Conservation (phyloP, 2,888 invertebrate genomes). For the Lordiphosa fenestrarum region DNA sequence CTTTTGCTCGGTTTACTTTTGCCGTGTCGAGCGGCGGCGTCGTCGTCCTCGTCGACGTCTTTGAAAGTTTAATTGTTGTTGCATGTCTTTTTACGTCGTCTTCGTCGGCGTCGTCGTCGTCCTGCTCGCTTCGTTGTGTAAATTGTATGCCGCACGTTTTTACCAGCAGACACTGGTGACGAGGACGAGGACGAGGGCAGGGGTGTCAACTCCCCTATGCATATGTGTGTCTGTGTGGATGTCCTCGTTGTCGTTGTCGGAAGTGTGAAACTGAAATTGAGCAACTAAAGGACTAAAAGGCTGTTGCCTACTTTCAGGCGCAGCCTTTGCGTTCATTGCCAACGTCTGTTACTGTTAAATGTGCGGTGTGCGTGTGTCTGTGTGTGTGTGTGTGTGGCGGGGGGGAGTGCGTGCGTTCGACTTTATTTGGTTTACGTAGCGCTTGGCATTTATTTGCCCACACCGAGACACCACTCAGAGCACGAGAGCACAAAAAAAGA, state of each 20-base stretch:
- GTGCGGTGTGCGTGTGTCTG: slow-evolving; percentile 51
- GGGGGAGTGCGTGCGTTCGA: slow-evolving; percentile 59
- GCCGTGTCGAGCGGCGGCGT: slow-evolving; percentile 62
- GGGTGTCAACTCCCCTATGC: slow-evolving; percentile 45
- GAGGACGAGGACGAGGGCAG: neutral
- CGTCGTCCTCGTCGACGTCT: slow-evolving; percentile 45
- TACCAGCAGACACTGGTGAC: slow-evolving; percentile 53
- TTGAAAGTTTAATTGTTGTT: slow-evolving; percentile 74
- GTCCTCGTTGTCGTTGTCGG: slow-evolving; percentile 58
- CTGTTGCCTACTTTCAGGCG: slow-evolving; percentile 63
- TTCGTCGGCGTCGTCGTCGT: slow-evolving; percentile 19
- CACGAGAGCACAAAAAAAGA: slow-evolving; percentile 29
- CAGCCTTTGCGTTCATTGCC: slow-evolving; percentile 50
- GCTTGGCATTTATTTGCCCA: slow-evolving; percentile 74
- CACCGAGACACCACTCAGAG: slow-evolving; percentile 55
- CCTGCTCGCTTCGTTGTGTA: slow-evolving; percentile 38
- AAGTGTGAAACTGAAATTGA: slow-evolving; percentile 80
- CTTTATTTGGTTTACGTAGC: slow-evolving; percentile 75
- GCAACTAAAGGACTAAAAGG: slow-evolving; percentile 77
- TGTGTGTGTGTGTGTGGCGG: slow-evolving; percentile 26
- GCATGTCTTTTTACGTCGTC: slow-evolving; percentile 66
- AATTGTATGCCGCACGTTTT: slow-evolving; percentile 74
- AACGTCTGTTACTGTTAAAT: slow-evolving; percentile 68
- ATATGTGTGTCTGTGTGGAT: slow-evolving; percentile 31
- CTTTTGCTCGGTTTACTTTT: slow-evolving; percentile 75